These are phyloP conservation scores for Chrysemys picta DNA, from an alignment of 2,113 vertebrate genomes.

Conservation along the genomic window DNA sequence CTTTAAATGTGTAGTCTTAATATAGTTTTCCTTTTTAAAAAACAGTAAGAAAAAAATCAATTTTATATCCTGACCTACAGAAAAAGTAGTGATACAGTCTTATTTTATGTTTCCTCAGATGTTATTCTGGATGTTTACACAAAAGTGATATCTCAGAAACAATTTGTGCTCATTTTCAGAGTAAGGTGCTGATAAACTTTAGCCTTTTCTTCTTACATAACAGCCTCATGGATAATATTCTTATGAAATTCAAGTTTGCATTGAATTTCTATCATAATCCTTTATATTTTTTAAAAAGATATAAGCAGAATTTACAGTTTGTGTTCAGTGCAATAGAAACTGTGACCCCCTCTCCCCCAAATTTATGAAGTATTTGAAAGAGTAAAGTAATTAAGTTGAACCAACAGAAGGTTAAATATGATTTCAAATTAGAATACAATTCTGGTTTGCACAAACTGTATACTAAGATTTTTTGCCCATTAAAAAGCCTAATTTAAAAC, in stretches of 20 bases:
- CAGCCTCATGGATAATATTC: background rate
- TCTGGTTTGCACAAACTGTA: background rate
- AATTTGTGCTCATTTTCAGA: background rate
- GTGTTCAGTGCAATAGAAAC: background rate
- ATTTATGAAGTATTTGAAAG: background rate
- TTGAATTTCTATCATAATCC: background rate
- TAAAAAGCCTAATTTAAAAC: background rate
- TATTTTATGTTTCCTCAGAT: background rate
- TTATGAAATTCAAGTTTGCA: background rate
- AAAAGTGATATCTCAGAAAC: background rate
- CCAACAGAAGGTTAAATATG: background rate
- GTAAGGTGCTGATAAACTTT: background rate
- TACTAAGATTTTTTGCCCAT: background rate
- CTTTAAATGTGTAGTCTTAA: background rate
- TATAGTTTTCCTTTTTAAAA: background rate
- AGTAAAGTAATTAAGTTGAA: background rate
- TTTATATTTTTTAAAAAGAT: background rate
- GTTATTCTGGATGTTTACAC: background rate
- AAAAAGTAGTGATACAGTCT: background rate
- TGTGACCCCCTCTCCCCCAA: background rate
- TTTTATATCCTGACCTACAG: background rate
- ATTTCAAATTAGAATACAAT: background rate
- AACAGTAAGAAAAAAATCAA: background rate
- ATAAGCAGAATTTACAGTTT: background rate
- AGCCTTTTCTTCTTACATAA: background rate